A percentile compares a stretch with the other conserved stretches of the same genome.
phyloP scores from a whole-genome alignment of 1,140 invertebrate species.

The Ostrea denselamellosa region DNA sequence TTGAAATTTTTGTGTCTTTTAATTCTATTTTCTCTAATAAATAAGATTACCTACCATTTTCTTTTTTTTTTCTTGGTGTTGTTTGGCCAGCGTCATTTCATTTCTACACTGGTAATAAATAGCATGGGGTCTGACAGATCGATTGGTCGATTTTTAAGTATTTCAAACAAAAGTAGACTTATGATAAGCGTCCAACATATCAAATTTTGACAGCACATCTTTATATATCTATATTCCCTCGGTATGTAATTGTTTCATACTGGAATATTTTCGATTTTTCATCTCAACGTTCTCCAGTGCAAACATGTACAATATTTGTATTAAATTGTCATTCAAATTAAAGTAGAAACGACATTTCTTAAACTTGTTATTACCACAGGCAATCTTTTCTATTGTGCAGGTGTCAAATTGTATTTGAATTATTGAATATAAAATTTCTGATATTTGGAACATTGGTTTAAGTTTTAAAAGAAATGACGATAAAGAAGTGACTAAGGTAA shows the following conservation, averaged over 20 bases:
- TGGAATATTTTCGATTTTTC: neutral
- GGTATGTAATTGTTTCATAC: neutral
- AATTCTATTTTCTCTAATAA: neutral
- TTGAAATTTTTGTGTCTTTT: neutral
- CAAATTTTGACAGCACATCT: slow-evolving; percentile 12
- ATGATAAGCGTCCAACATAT: neutral
- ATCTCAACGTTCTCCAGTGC: neutral
- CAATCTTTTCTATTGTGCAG: no score
- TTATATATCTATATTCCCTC: neutral
- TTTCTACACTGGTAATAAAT: neutral
- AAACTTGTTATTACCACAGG: no score
- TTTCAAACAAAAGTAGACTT: slow-evolving; percentile 18
- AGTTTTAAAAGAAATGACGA: no score
- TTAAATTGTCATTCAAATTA: no score
- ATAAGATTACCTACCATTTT: neutral
- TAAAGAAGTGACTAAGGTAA: no score
- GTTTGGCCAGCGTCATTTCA: neutral
- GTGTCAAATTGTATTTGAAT: no score
- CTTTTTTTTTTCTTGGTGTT: neutral
- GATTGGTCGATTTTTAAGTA: neutral
- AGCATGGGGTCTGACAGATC: neutral
- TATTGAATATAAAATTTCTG: no score
- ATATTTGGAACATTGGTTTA: no score
- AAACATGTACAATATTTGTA: neutral
- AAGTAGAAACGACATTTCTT: no score